Conservation (phyloP, 2,113 vertebrate species). For the Corynorhinus townsendii region DNA sequence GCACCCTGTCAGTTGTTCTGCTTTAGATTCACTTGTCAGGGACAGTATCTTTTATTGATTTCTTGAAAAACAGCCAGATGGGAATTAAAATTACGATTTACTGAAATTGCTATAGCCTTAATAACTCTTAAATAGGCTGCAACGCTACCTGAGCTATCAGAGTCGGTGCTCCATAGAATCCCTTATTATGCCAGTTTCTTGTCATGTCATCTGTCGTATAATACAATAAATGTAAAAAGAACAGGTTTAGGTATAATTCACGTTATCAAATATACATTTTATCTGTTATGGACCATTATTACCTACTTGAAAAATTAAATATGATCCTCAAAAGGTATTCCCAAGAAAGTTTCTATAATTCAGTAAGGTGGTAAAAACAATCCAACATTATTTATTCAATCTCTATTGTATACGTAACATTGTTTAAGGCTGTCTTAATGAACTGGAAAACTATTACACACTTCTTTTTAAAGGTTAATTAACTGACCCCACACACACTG, state of each 20-base stretch:
- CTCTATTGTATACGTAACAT: not conserved
- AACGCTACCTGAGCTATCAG: not conserved
- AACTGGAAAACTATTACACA: not conserved
- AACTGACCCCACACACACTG: not conserved
- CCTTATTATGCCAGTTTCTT: not conserved
- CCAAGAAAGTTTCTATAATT: not conserved
- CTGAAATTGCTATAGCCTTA: not conserved
- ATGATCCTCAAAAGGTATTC: not conserved
- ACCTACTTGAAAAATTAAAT: not conserved
- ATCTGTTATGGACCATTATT: not conserved
- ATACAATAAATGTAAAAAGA: not conserved
- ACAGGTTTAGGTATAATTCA: not conserved
- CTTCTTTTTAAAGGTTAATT: not conserved
- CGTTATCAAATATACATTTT: not conserved
- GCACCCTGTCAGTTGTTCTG: not conserved
- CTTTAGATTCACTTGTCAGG: not conserved
- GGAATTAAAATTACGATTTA: slow-evolving; percentile 40
- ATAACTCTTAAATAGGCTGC: not conserved
- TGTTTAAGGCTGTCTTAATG: not conserved
- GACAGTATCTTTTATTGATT: slow-evolving; percentile 4
- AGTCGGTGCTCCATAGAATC: not conserved
- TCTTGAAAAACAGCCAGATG: slow-evolving; percentile 15
- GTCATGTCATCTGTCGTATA: not conserved
- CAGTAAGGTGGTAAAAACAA: not conserved
- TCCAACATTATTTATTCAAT: not conserved